A percentile compares a stretch with the other conserved stretches of the same genome.
These are phyloP conservation scores for Pseudolycoriella hygida DNA, from an alignment of 2,888 invertebrate species.

Conservation along the genomic window DNA sequence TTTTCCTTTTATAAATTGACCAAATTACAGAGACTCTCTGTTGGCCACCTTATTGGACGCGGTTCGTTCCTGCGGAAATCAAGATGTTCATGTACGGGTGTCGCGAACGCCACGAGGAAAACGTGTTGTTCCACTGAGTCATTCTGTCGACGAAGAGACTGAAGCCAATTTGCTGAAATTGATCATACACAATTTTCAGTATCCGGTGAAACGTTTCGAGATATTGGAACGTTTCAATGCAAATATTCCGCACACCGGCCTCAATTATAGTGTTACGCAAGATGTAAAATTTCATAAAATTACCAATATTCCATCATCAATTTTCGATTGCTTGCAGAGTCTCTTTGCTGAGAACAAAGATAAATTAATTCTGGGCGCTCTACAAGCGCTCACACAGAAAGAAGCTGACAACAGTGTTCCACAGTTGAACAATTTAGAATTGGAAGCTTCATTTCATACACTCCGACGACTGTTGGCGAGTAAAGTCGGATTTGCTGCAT, in stretches of 20 bases:
- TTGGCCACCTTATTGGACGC: constrained; percentile 92
- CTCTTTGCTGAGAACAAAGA: constrained; percentile 97
- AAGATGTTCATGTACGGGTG: constrained; percentile 89
- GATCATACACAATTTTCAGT: constrained; percentile 37
- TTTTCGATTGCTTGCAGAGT: constrained; percentile 46
- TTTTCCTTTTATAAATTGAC: constrained; percentile 4
- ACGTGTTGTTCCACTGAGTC: constrained; percentile 74
- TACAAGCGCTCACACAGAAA: constrained; percentile 65
- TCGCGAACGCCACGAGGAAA: constrained; percentile 67
- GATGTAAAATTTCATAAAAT: constrained; percentile 61
- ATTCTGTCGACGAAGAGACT: constrained; percentile 89
- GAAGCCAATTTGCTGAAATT: constrained; percentile 61
- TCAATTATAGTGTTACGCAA: constrained; percentile 88
- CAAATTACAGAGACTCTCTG: constrained; percentile 63
- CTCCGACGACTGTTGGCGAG: constrained; percentile 84
- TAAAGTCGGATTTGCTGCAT: constrained; percentile 94
- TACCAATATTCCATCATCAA: background rate
- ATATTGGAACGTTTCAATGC: constrained; percentile 90
- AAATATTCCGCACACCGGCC: constrained; percentile 93
- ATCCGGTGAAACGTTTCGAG: constrained; percentile 43
- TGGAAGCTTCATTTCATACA: constrained; percentile 93
- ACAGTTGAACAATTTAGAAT: constrained; percentile 44
- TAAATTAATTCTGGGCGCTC: constrained; percentile 81
- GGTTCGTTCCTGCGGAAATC: constrained; percentile 89
- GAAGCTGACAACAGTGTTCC: constrained; percentile 40